Evolutionary conservation across 2,113 vertebrate species (phyloP), one percentile per base, ranked within the genome.

Genomic region (Asarcornis scutulata): DNA sequence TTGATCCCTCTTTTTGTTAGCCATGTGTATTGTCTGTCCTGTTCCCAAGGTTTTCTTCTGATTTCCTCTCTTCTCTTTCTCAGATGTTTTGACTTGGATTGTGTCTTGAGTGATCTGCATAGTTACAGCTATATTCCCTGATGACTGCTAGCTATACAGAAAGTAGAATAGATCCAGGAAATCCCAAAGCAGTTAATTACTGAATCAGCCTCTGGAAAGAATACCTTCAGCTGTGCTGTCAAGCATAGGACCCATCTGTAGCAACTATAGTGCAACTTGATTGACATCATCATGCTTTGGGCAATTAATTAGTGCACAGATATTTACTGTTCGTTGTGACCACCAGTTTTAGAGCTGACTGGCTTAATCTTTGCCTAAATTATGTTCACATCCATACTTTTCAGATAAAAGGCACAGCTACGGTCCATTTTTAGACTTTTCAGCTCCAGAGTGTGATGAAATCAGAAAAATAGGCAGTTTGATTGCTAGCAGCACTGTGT

Each of bases 111-210:
- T 31, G 56, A 87, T 72, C 62, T 67, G 56, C 44, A 13, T 56
- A 22, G 55, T 52, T 81, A 66, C 11, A 32, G 58, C 31, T 82
- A 11, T 64, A 88, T 81, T 96, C 63, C 58, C n/a, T 77, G 78
- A 67, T 84, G 59, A 11, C 44, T 93, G 58, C 83, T 96, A 88
- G 90, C 91, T 94, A 34, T 60, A 44, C 69, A 75, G 68, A 83
- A 75, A 85, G 22, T 68, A 55, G 75, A 93, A 50, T 31, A 74
- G 72, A 40, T 85, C 52, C 25, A 76, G 82, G 93, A 74, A 93
- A 79, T 95, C 60, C 95, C 95, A 83, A 59, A 91, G 81, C 87
- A 94, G 68, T 72, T 96, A 94, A 91, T 96, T 95, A 95, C 50
- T 72, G 75, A 88, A 84, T 77, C 85, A 86, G 62, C 91, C 23